These are phyloP conservation scores for Aphelenchoides fujianensis DNA, from an alignment of 1,140 invertebrate genomes.

Conservation along the genomic window DNA sequence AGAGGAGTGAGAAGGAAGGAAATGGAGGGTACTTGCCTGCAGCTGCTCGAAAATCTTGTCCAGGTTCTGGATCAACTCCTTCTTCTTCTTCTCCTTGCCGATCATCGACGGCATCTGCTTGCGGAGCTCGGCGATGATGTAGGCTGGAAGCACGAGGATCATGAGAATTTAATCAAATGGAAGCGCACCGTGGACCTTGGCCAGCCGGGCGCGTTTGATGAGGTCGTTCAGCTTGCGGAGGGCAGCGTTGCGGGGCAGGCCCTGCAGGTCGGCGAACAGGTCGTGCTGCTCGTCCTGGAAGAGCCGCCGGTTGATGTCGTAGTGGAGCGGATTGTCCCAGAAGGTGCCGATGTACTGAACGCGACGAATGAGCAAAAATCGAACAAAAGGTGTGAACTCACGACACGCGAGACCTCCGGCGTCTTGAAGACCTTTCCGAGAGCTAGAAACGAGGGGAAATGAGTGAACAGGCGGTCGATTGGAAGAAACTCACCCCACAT, in stretches of 20 bases:
- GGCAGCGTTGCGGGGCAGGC: constrained; percentile 86
- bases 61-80: constrained; percentile 90
- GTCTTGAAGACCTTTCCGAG: constrained; percentile 73
- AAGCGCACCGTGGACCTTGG: constrained; percentile 77
- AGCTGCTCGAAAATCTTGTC: constrained; percentile 65
- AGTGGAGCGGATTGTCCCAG: constrained; percentile 90
- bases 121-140: constrained; percentile 85
- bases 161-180: too few species aligned
- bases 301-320: constrained; percentile 72
- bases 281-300: constrained; percentile 97
- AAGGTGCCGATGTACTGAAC: constrained; percentile 84
- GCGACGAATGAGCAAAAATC: not conserved
- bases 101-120: constrained; percentile 95
- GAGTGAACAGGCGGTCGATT: too few species aligned
- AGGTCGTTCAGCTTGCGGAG: constrained; percentile 92
- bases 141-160: too few species aligned
- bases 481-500: too few species aligned
- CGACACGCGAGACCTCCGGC: constrained; percentile 93
- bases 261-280: constrained; percentile 87
- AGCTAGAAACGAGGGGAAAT: too few species aligned
- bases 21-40: constrained; percentile 42
- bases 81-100: constrained; percentile 89
- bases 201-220: constrained; percentile 88
- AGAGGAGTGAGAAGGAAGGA: not conserved
- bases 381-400: too few species aligned